Evolutionary conservation across 23 tunicate genomes (phyloP), one percentile per base, ranked within the genome.

Genomic region (Trididemnum nubilum): DNA sequence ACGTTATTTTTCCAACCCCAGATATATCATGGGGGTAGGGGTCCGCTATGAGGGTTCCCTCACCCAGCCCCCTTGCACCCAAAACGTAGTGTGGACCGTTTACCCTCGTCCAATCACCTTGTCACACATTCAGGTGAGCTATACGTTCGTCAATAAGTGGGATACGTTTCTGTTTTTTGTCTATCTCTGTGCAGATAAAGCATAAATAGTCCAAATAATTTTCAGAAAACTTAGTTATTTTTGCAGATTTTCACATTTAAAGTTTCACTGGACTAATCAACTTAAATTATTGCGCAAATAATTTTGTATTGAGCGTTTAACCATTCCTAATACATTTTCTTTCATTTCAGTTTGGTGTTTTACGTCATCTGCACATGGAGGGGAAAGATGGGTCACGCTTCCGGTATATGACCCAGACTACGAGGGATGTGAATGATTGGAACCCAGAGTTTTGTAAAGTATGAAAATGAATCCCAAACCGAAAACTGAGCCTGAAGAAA

Each of bases 1-100:
- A 21, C 65, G 67, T 19, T 19, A 24, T 4, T 27, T 5, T 3
- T 38, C 30, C 26, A 33, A 50, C 25, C 66, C 59, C 7, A 26
- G 31, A 2, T 80, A 63, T 54, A 51, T 80, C 32, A 80, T 65
- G 24, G 84, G 34, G 3, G 51, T 28, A 4, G 84, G 37, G 32
- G 32, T 80, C 23, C 52, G 84, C 3, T 80, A 80, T 54, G 7
- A 33, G 19, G 84, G 84, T 5, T 80, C 84, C 18, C 35, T 80
- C 35, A 64, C 84, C 52, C 73, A 63, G 5, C 84, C 84, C 1
- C 84, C 84, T 54, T 80, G 84, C 64, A 80, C 84, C 2, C 74
- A 64, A 34, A 57, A 80, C 58, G 54, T 80, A 28, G 51, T 64
- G 4, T 80, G 84, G 84, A 80, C 73, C 2, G 84, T 80, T 21